These are phyloP conservation scores for Spea bombifrons DNA, from an alignment of 2,113 vertebrate genomes.

Conservation along the genomic window DNA sequence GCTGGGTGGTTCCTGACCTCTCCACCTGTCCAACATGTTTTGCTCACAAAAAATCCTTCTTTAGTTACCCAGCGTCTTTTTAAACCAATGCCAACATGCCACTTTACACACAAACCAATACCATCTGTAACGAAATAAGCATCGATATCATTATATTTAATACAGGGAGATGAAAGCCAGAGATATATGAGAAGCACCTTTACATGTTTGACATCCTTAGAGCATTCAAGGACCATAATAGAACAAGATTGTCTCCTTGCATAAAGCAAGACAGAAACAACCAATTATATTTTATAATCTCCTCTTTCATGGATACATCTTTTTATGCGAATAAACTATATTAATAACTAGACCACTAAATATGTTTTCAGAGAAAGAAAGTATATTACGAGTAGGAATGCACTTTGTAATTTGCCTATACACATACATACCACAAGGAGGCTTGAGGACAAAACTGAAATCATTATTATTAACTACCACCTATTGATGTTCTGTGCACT, in stretches of 20 bases:
- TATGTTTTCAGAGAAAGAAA: no score
- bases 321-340: no score
- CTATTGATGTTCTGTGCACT: neutral
- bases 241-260: no score
- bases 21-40: neutral
- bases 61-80: neutral
- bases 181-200: neutral
- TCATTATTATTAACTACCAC: neutral
- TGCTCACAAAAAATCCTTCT: neutral
- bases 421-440: neutral
- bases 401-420: no score
- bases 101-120: no score
- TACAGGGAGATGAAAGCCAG: constrained; percentile 20
- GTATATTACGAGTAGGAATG: no score
- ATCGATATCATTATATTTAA: neutral
- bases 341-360: no score
- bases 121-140: neutral
- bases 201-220: neutral
- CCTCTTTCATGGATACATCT: no score
- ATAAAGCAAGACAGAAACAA: no score
- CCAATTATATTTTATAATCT: no score
- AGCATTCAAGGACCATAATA: no score
- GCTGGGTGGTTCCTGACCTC: constrained; percentile 11
- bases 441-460: neutral
- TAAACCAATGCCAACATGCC: no score